Evolutionary conservation across 2,113 vertebrate genomes (phyloP).

Genomic region (Zosterops borbonicus): DNA sequence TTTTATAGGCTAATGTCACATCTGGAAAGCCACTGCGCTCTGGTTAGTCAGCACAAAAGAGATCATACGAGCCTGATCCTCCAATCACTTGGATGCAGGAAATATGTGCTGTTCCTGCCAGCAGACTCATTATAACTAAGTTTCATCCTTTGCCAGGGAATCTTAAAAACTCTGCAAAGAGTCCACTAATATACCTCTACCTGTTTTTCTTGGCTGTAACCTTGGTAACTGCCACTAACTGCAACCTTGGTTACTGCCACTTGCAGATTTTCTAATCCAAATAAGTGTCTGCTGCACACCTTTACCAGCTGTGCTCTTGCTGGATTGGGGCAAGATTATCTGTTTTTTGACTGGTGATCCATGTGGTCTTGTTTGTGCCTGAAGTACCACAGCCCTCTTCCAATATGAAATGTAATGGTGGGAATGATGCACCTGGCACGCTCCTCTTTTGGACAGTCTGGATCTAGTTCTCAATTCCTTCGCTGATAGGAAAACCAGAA

Average conservation of each 20-base stretch:
- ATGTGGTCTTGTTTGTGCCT: fast-evolving
- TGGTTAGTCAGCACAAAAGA: slow-evolving; percentile 74
- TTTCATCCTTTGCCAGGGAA: not conserved
- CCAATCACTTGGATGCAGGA: slow-evolving; percentile 54
- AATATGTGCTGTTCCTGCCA: not conserved
- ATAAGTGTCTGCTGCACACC: not conserved
- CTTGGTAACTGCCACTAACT: not conserved
- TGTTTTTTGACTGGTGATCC: not conserved
- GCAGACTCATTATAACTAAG: not conserved
- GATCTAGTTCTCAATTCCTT: not conserved
- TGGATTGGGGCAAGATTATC: not conserved
- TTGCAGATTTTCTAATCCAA: not conserved
- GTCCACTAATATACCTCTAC: not conserved
- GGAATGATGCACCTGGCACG: fast-evolving
- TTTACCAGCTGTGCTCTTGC: not conserved
- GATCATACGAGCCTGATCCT: slow-evolving; percentile 57
- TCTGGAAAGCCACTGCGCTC: slow-evolving; percentile 69
- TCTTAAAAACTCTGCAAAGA: not conserved
- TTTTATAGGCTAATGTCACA: slow-evolving; percentile 68
- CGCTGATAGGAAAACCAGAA: not conserved
- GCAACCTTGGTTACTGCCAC: not conserved
- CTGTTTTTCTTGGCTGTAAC: not conserved
- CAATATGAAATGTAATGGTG: fast-evolving
- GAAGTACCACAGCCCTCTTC: fast-evolving
- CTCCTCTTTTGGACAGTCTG: not conserved